phyloP scores from a whole-genome alignment of 2,797 vertebrate genomes.

The Acanthornis magna region DNA sequence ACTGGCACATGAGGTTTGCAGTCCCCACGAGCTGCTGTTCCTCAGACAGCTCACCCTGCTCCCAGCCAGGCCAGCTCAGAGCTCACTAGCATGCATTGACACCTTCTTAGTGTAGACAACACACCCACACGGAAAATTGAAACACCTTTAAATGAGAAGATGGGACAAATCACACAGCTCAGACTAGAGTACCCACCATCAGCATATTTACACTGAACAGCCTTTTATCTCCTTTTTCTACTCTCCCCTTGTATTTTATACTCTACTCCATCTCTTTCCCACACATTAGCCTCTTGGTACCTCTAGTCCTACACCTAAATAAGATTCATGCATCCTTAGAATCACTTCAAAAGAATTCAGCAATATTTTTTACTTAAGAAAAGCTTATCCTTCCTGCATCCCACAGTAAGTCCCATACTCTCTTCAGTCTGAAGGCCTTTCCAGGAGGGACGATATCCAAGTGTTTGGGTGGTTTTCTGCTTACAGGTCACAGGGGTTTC shows the following conservation, averaged over 20 bases:
- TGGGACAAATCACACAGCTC: background rate
- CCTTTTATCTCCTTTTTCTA: background rate
- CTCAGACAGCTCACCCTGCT: background rate
- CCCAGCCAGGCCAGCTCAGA: background rate
- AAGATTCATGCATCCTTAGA: background rate
- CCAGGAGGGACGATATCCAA: background rate
- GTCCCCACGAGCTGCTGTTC: background rate
- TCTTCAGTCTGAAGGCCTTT: background rate
- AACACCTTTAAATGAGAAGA: background rate
- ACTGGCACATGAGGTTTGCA: background rate
- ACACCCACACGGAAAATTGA: background rate
- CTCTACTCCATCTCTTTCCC: background rate
- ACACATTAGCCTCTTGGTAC: rapidly evolving
- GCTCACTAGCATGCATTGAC: background rate
- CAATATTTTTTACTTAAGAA: background rate
- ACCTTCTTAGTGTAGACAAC: background rate
- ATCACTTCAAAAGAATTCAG: background rate
- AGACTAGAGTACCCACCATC: background rate
- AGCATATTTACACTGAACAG: background rate
- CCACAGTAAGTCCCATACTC: rapidly evolving
- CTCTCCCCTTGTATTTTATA: background rate
- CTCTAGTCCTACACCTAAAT: background rate
- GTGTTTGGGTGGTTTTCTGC: background rate
- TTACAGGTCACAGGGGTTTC: background rate
- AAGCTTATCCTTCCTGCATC: background rate